phyloP scores from a whole-genome alignment of 2,113 vertebrate species.

The Centropus unirufus region DNA sequence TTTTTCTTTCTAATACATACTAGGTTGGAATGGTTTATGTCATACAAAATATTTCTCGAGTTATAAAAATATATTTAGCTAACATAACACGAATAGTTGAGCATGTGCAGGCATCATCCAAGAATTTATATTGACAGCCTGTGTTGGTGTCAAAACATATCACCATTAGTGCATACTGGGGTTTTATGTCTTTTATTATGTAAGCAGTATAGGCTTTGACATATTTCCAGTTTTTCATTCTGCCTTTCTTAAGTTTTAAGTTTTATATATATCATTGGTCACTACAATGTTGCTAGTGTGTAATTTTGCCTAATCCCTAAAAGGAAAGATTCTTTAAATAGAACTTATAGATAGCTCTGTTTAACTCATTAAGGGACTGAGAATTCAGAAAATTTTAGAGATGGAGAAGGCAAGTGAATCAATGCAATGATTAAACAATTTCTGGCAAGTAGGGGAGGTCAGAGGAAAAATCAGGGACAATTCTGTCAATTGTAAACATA shows the following conservation, averaged over 20 bases:
- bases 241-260: neutral
- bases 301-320: neutral
- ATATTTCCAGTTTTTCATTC: neutral
- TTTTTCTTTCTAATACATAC: neutral
- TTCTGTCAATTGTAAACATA: neutral
- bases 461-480: neutral
- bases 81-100: neutral
- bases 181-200: neutral
- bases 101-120: neutral
- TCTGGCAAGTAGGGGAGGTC: neutral
- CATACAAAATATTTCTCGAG: neutral
- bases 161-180: neutral
- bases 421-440: neutral
- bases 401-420: neutral
- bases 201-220: neutral
- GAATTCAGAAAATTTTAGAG: neutral
- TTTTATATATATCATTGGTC: neutral
- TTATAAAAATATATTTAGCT: neutral
- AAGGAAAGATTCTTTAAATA: neutral
- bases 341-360: neutral
- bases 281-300: neutral
- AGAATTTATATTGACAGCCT: neutral
- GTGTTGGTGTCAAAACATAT: neutral
- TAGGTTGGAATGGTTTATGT: neutral
- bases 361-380: neutral